These are phyloP conservation scores for Ia io DNA, from an alignment of 2,113 vertebrate species.

Conservation along the genomic window DNA sequence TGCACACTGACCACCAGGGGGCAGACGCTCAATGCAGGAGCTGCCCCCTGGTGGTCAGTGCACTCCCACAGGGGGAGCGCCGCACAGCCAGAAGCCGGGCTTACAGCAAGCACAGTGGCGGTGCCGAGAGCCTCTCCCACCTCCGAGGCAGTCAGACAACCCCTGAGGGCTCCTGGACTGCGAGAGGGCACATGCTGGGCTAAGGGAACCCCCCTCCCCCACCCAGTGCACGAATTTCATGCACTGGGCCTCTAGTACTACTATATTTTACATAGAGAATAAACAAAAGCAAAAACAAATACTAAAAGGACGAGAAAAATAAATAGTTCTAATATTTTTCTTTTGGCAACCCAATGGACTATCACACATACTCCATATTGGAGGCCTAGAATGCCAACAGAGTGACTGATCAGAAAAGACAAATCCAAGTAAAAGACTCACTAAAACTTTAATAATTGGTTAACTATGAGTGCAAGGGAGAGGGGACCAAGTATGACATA, in stretches of 20 bases:
- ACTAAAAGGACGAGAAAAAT: neutral
- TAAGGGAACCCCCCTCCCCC: too few relatives aligned
- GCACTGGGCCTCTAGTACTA: neutral
- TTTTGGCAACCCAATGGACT: neutral
- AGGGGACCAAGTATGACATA: neutral
- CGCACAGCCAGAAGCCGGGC: too few relatives aligned
- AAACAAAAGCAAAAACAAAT: neutral
- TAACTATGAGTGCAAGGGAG: neutral
- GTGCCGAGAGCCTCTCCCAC: too few relatives aligned
- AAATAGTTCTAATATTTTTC: constrained; percentile 43
- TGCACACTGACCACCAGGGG: too few relatives aligned
- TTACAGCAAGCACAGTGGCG: too few relatives aligned
- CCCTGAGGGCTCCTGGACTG: too few relatives aligned
- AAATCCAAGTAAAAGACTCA: constrained; percentile 10
- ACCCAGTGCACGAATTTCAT: too few relatives aligned
- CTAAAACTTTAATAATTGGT: neutral
- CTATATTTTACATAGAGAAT: neutral
- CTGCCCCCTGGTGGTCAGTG: too few relatives aligned
- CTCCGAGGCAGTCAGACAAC: too few relatives aligned
- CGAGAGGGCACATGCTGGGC: too few relatives aligned
- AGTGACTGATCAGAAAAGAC: neutral
- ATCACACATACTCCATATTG: neutral
- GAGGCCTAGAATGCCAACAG: neutral
- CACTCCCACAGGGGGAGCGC: too few relatives aligned
- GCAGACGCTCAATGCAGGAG: too few relatives aligned